Percentiles rank a stretch among this genome's conserved stretches.
Evolutionary conservation across 2,113 vertebrate genomes (phyloP).

Genomic region (Tenrec ecaudatus): DNA sequence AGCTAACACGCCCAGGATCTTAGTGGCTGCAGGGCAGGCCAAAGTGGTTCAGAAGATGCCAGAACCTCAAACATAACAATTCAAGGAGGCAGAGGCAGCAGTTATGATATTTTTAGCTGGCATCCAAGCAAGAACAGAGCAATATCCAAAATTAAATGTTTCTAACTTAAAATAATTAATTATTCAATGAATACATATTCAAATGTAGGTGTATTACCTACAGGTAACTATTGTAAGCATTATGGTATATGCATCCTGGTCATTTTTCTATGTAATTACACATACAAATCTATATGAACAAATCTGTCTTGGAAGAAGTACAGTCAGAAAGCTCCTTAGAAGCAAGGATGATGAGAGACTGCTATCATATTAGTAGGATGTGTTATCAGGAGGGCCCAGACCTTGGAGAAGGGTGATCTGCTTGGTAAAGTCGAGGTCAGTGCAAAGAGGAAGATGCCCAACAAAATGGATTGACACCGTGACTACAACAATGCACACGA

Average conservation of each 20-base stretch:
- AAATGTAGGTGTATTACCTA: background rate
- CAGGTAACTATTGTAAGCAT: background rate
- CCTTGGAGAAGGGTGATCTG: background rate
- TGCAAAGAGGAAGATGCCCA: background rate
- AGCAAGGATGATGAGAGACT: background rate
- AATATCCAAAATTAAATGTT: conserved; percentile 39
- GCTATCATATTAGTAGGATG: background rate
- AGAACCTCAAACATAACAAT: background rate
- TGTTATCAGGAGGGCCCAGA: background rate
- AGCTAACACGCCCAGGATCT: background rate
- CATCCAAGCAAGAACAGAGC: background rate
- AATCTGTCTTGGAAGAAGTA: background rate
- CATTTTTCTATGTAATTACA: background rate
- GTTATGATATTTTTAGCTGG: conserved; percentile 5
- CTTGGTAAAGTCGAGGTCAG: background rate
- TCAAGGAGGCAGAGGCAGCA: background rate
- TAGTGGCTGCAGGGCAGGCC: background rate
- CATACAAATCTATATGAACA: background rate
- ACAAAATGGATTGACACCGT: background rate
- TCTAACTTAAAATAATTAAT: conserved; percentile 51
- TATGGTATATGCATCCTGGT: background rate
- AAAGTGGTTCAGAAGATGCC: background rate
- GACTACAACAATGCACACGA: background rate
- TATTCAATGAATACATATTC: background rate
- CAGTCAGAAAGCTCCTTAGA: background rate